Base-by-base conservation (phyloP, 2,888 invertebrate species). In the Phaedon cochleariae region DNA sequence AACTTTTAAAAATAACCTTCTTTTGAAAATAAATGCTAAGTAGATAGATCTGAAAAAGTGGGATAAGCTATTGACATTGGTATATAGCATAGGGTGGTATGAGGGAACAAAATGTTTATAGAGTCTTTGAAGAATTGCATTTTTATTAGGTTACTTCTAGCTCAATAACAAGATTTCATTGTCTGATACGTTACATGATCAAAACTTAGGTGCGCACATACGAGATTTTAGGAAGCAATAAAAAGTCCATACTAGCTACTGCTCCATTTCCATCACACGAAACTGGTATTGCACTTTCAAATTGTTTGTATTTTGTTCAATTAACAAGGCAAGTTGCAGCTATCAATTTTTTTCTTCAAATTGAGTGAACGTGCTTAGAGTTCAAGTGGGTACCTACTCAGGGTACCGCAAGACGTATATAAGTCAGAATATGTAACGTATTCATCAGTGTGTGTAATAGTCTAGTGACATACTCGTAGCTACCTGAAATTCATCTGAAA, bases 311-410 rank as follows among this genome's bases (percentile, higher is more conserved):
- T 62, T 70, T 70, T 63, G 62, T 64, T 68, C 57, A 67, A 73
- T 67, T 71, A 69, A 62, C 62, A 61, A 62, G 65, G 57, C 45
- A 69, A 67, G 63, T 64, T 59, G 59, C 59, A 68, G 63, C 64
- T 48, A 34, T 54, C n/a, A 53, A 62, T 70, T 71, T 71, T 71
- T 67, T 63, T 58, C 53, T 52, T 37, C 52, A 66, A 62, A 62
- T 65, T 68, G 62, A 72, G 62, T 68, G 69, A 69, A 69, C 65
- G 68, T 68, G 65, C 51, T 62, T 62, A 60, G 60, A 67, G 63
- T 67, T 53, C 61, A 15, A 41, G 41, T 41, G 46, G 52, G 15
- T 64, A 55, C n/a, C 4, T 26, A 7, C 48, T 60, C 48, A 59
- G 22, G 59, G 49, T 41, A 46, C 29, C 7, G 12, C 34, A 22